Evolutionary conservation across 2,888 invertebrate genomes (phyloP).

Genomic region (Prenolepis imparis): DNA sequence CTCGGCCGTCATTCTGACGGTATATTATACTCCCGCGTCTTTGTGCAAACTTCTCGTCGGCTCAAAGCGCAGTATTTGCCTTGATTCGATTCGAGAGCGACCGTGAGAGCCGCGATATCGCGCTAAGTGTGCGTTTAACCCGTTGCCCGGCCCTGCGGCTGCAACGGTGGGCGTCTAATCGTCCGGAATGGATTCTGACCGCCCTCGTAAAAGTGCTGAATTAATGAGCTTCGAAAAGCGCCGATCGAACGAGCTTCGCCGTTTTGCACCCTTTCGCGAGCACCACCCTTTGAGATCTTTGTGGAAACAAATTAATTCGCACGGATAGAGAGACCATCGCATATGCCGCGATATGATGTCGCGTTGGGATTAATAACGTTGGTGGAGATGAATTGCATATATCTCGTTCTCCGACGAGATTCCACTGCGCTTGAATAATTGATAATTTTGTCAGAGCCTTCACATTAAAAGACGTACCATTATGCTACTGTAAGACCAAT

Average conservation of each 20-base stretch:
- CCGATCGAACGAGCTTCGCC: constrained; percentile 18
- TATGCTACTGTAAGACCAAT: not conserved
- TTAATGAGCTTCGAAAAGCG: constrained; percentile 54
- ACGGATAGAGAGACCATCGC: constrained; percentile 19
- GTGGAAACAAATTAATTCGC: constrained; percentile 49
- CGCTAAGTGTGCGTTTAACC: constrained; percentile 54
- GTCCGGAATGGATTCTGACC: constrained; percentile 51
- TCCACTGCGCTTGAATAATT: not conserved
- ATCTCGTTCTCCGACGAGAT: not conserved
- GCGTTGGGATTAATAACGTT: not conserved
- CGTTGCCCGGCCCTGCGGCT: not conserved
- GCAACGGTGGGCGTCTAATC: constrained; percentile 36
- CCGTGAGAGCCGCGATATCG: constrained; percentile 20
- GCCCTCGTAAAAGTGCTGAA: constrained; percentile 56
- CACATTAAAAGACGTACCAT: not conserved
- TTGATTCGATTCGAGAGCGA: constrained; percentile 52
- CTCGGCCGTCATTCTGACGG: not conserved
- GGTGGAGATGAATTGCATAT: not conserved
- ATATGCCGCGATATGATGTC: not conserved
- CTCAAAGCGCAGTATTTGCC: constrained; percentile 46
- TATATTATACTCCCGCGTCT: constrained; percentile 30
- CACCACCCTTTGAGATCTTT: constrained; percentile 29
- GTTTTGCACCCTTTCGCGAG: constrained; percentile 22
- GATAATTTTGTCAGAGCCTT: constrained; percentile 11
- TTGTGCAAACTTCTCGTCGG: constrained; percentile 52